Evolutionary conservation across 2,113 vertebrate species (phyloP).

Genomic region (Anhinga rufa): DNA sequence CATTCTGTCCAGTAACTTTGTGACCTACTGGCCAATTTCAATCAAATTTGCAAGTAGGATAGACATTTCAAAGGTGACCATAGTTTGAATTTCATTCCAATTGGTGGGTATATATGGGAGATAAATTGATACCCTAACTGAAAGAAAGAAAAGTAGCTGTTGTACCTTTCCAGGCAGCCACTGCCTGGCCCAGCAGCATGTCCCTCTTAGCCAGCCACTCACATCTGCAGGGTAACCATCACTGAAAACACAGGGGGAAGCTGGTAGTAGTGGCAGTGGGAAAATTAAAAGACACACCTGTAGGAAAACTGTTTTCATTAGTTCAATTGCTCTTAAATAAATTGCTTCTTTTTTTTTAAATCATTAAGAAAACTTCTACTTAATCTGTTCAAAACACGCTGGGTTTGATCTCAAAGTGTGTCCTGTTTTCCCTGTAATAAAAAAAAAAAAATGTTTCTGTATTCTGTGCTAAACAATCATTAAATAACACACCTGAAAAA

Average conservation of each 20-base stretch:
- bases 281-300: neutral
- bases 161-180: neutral
- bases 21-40: neutral
- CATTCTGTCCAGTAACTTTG: neutral
- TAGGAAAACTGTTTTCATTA: neutral
- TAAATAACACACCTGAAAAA: neutral
- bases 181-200: neutral
- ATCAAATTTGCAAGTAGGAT: neutral
- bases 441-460: neutral
- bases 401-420: neutral
- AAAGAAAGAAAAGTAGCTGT: neutral
- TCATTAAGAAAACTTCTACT: neutral
- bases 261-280: neutral
- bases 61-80: neutral
- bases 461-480: neutral
- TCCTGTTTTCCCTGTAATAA: neutral
- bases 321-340: slow-evolving; percentile 9
- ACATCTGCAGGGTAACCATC: neutral
- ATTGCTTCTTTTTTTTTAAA: neutral
- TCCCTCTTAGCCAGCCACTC: neutral
- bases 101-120: neutral
- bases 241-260: neutral
- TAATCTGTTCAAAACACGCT: neutral
- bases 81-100: neutral
- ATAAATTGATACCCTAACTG: neutral